Conservation (phyloP, 2,888 invertebrate genomes). For the Furcula furcula region DNA sequence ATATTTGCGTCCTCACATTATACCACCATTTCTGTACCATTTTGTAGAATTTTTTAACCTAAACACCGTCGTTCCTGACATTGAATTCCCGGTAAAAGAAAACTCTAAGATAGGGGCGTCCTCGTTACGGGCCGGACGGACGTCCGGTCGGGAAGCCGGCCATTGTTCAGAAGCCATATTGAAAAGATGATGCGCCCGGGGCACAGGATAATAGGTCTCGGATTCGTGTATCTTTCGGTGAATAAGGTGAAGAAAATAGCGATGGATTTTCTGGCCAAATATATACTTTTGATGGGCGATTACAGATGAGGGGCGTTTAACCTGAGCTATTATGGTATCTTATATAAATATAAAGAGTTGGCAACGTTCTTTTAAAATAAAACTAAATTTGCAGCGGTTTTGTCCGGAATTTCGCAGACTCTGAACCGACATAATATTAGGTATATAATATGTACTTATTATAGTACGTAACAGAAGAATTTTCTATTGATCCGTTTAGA, state of each 20-base stretch:
- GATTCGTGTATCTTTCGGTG: slow-evolving; percentile 31
- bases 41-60: slow-evolving; percentile 11
- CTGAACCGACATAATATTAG: too few species aligned
- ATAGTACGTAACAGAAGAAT: too few species aligned
- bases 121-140: slow-evolving; percentile 65
- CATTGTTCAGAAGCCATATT: slow-evolving; percentile 72
- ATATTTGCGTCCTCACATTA: too few species aligned
- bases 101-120: slow-evolving; percentile 50
- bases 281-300: slow-evolving; percentile 20
- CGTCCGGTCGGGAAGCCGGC: slow-evolving; percentile 59
- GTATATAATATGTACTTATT: too few species aligned
- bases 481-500: too few species aligned
- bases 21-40: background rate
- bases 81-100: slow-evolving; percentile 37
- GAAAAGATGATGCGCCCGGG: slow-evolving; percentile 69
- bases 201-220: slow-evolving; percentile 55
- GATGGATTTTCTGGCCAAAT: slow-evolving; percentile 34
- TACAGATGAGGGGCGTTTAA: background rate
- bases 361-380: too few species aligned
- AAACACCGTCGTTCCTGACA: slow-evolving; percentile 21
- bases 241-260: slow-evolving; percentile 43
- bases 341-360: too few species aligned
- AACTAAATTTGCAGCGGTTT: too few species aligned
- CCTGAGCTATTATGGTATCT: slow-evolving; percentile 1
- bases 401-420: too few species aligned